Percentiles rank a stretch among this genome's conserved stretches.
These are phyloP conservation scores for Mohoua ochrocephala DNA, from an alignment of 2,113 vertebrate species.

Conservation along the genomic window DNA sequence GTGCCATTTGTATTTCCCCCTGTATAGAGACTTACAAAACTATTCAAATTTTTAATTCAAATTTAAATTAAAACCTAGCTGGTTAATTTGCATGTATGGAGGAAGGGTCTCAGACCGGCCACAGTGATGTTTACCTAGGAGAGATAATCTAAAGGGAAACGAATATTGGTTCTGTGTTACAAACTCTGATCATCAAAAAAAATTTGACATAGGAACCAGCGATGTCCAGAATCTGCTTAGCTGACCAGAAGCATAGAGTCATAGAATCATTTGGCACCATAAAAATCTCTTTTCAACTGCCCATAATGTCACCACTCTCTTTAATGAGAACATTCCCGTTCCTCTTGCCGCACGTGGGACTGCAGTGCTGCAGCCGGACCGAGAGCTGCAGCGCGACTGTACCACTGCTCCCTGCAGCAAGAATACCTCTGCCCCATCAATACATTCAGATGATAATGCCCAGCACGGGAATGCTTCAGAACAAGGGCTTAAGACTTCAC, in stretches of 20 bases:
- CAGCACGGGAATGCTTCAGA: neutral
- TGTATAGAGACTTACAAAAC: neutral
- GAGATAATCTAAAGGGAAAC: neutral
- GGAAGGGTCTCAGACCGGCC: neutral
- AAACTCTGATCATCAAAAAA: neutral
- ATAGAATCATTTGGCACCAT: neutral
- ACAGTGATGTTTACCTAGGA: neutral
- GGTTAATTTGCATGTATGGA: neutral
- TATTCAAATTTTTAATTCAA: neutral
- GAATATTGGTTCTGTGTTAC: neutral
- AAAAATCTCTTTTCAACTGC: neutral
- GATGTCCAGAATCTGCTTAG: neutral
- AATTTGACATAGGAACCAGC: neutral
- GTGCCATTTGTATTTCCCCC: neutral
- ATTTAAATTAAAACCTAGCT: neutral
- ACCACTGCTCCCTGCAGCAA: neutral
- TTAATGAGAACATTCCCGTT: neutral
- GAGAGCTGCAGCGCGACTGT: neutral
- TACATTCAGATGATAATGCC: neutral
- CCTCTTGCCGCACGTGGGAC: neutral
- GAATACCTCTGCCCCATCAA: neutral
- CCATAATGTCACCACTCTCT: neutral
- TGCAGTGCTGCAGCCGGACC: no score
- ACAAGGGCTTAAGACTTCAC: neutral
- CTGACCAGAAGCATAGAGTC: neutral